Evolutionary conservation across 2,797 vertebrate genomes (phyloP).

Genomic region (Adelosebastes latens): DNA sequence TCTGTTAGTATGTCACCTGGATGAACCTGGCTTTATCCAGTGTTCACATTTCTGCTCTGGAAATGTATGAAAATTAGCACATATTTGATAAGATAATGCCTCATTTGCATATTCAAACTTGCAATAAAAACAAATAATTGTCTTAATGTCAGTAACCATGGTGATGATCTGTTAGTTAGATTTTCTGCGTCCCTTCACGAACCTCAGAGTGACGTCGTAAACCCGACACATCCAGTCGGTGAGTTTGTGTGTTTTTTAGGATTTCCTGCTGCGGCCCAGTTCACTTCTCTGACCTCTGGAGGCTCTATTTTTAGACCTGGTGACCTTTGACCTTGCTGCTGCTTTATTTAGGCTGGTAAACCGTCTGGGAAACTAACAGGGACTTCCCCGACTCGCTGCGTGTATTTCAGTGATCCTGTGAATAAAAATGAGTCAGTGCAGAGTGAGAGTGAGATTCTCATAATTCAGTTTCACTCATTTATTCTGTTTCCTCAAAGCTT

Average conservation of each 20-base stretch:
- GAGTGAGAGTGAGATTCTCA: neutral
- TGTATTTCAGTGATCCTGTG: neutral
- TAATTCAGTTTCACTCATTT: neutral
- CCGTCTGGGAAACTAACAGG: conserved; percentile 39
- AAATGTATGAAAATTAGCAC: too few relatives aligned
- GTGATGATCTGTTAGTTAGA: too few relatives aligned
- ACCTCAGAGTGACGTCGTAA: too few relatives aligned
- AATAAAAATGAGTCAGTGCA: neutral
- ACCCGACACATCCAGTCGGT: neutral
- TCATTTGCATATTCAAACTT: too few relatives aligned
- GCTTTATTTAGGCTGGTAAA: conserved; percentile 26
- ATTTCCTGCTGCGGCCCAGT: conserved; percentile 28
- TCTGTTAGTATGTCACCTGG: too few relatives aligned
- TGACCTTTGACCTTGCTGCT: conserved; percentile 34
- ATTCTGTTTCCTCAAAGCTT: neutral
- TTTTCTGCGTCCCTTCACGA: too few relatives aligned
- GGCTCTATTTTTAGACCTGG: conserved; percentile 25
- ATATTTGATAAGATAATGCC: too few relatives aligned
- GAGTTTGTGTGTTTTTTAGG: neutral
- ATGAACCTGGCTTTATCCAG: too few relatives aligned
- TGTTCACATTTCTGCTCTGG: too few relatives aligned
- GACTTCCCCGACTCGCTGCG: conserved; percentile 9
- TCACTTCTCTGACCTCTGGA: neutral
- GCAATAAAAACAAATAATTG: too few relatives aligned
- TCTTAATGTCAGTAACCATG: too few relatives aligned